phyloP scores from a whole-genome alignment of 2,797 vertebrate genomes.

The Pseudochirops cupreus region DNA sequence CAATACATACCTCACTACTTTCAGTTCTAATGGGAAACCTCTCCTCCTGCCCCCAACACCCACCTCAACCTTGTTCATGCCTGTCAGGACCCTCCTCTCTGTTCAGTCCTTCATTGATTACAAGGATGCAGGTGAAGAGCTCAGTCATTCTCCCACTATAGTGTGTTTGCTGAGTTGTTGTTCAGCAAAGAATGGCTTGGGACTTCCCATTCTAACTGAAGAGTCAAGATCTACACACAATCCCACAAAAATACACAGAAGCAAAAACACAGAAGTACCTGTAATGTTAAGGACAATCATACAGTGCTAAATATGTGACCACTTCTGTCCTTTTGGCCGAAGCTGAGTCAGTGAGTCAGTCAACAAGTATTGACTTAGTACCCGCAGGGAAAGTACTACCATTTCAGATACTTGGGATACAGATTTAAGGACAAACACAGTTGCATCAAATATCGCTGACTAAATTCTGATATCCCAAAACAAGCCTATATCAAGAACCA shows the following conservation, averaged over 20 bases:
- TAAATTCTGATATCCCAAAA: neutral
- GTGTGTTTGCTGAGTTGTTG: no score
- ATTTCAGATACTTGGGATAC: neutral
- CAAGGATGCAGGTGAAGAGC: no score
- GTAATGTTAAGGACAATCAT: no score
- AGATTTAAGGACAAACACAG: conserved; percentile 43
- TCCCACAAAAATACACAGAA: neutral
- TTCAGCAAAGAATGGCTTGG: no score
- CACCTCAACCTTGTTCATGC: neutral
- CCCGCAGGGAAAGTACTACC: neutral
- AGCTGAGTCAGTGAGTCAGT: conserved; percentile 18
- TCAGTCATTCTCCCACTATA: no score
- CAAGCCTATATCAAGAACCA: neutral
- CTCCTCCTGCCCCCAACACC: no score
- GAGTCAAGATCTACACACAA: no score
- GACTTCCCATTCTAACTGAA: no score
- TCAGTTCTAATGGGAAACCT: no score
- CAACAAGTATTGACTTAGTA: neutral
- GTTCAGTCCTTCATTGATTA: no score
- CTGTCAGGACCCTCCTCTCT: no score
- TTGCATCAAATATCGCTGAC: neutral
- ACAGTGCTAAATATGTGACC: no score
- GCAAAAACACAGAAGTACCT: conserved; percentile 3
- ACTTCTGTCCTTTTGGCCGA: neutral
- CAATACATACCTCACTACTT: neutral